These are phyloP conservation scores for Phrynosoma blainvillii DNA, from an alignment of 2,113 vertebrate species.

Conservation along the genomic window DNA sequence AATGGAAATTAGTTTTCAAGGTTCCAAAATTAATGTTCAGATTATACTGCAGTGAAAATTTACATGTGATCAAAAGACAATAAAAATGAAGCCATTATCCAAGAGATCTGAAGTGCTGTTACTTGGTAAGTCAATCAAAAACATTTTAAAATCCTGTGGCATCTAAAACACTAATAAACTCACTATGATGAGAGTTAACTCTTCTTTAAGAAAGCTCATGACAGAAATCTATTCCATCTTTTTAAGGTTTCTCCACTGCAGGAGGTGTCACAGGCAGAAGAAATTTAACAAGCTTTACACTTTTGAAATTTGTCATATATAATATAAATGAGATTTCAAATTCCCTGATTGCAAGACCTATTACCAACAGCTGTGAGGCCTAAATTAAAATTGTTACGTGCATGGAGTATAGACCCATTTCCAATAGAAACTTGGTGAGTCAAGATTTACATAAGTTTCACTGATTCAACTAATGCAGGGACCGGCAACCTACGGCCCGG, in stretches of 20 bases:
- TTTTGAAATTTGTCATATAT: not conserved
- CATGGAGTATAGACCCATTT: no score
- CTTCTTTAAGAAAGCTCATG: not conserved
- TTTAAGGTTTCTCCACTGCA: not conserved
- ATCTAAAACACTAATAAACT: not conserved
- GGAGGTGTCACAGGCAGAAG: no score
- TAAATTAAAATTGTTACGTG: no score
- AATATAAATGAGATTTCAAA: not conserved
- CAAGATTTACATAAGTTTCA: no score
- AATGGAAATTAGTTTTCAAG: not conserved
- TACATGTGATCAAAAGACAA: not conserved
- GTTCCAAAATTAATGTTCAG: not conserved
- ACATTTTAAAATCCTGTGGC: not conserved
- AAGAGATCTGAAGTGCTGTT: not conserved
- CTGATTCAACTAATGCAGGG: no score
- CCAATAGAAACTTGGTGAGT: no score
- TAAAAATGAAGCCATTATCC: not conserved
- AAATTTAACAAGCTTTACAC: not conserved
- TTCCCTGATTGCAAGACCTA: not conserved
- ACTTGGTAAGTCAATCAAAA: not conserved
- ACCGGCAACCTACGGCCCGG: no score
- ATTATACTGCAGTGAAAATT: not conserved
- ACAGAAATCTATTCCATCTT: not conserved
- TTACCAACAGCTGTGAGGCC: not conserved
- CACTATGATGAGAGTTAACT: not conserved